A percentile compares a stretch with the other conserved stretches of the same genome.
Evolutionary conservation across 2,888 invertebrate species (phyloP).

Genomic region (Gymnosoma rotundatum): DNA sequence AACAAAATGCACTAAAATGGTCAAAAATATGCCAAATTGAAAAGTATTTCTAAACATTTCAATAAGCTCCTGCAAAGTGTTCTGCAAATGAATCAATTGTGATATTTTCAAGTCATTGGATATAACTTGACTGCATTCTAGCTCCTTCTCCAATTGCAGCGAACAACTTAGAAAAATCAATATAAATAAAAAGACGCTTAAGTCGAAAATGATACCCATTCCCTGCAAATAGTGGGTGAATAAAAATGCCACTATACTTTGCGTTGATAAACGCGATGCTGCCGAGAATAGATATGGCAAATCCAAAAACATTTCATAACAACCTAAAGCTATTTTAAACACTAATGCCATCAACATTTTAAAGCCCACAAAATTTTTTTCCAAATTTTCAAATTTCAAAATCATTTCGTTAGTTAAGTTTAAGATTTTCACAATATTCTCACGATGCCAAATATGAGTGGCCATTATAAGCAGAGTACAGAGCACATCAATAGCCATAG

Average conservation of each 20-base stretch:
- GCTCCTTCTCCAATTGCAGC: constrained; percentile 71
- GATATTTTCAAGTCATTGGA: constrained; percentile 28
- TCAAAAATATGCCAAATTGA: constrained; percentile 76
- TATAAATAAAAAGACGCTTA: constrained; percentile 74
- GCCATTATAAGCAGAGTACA: constrained; percentile 58
- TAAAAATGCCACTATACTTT: constrained; percentile 74
- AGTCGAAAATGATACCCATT: constrained; percentile 74
- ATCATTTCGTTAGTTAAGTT: constrained; percentile 51
- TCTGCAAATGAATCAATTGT: constrained; percentile 70
- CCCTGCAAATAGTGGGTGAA: constrained; percentile 76
- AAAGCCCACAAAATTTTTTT: constrained; percentile 65
- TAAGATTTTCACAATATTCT: constrained; percentile 47
- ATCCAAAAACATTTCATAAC: constrained; percentile 76
- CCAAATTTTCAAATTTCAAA: constrained; percentile 26
- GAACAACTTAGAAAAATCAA: constrained; percentile 74
- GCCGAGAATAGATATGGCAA: constrained; percentile 75
- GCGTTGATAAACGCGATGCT: constrained; percentile 71
- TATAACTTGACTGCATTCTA: constrained; percentile 30
- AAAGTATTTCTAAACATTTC: constrained; percentile 70
- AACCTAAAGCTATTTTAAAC: constrained; percentile 74
- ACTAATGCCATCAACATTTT: constrained; percentile 72
- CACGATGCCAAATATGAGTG: constrained; percentile 61
- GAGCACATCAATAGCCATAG: constrained; percentile 49
- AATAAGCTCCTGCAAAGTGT: constrained; percentile 68
- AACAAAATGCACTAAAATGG: constrained; percentile 75